These are phyloP conservation scores for Eupithecia subfuscata DNA, from an alignment of 2,888 invertebrate species.

Conservation along the genomic window DNA sequence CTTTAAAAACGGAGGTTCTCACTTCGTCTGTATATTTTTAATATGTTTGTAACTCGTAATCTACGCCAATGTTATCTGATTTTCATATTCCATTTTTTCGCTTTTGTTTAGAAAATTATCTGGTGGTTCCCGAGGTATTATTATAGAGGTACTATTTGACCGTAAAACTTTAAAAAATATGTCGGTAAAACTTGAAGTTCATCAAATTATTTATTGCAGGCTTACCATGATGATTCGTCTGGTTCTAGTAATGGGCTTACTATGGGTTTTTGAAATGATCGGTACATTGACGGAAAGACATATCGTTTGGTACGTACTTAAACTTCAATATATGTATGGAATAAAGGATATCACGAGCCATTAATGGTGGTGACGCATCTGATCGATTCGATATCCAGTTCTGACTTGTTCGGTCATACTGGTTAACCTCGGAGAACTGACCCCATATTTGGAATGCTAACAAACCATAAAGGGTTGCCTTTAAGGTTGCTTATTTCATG, in stretches of 20 bases:
- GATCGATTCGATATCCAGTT: neutral
- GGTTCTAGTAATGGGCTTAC: slow-evolving; percentile 86
- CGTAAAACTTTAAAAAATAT: too few relatives aligned
- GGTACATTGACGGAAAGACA: slow-evolving; percentile 57
- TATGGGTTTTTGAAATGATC: slow-evolving; percentile 88
- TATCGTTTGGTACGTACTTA: slow-evolving; percentile 63
- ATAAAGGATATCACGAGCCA: neutral
- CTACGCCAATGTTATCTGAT: too few relatives aligned
- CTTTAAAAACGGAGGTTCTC: too few relatives aligned
- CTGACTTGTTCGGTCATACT: neutral
- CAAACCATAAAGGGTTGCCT: neutral
- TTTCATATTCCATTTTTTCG: too few relatives aligned
- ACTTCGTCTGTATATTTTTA: too few relatives aligned
- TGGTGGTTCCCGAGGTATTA: neutral
- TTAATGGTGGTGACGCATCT: neutral
- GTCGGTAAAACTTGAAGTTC: neutral
- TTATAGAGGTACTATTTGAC: too few relatives aligned
- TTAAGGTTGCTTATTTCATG: neutral
- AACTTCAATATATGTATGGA: neutral
- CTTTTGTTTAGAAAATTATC: too few relatives aligned
- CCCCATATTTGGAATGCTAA: neutral
- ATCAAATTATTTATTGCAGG: slow-evolving; percentile 64
- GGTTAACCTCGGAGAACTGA: neutral
- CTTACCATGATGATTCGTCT: slow-evolving; percentile 85
- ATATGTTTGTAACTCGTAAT: too few relatives aligned